Base-by-base conservation (phyloP, 2,797 vertebrate genomes). In the Mus caroli region DNA sequence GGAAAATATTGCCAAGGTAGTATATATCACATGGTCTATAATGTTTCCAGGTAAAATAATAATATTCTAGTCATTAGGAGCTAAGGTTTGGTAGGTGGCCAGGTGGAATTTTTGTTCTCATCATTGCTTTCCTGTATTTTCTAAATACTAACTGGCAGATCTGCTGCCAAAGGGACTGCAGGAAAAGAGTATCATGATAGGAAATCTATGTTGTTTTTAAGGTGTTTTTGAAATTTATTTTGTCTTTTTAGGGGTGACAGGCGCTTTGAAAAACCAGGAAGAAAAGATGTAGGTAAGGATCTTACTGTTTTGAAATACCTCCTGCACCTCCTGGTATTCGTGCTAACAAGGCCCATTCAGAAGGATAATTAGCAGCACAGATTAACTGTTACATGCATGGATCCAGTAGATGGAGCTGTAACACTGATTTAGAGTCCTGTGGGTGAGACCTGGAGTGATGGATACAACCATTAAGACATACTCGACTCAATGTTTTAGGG, bases 221-320 rank as follows among this genome's bases (percentile, higher is more conserved):
- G 94, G 95, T 86, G 97, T 96, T 94, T 97, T 98, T 98, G 97
- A 98, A 98, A 98, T 96, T 98, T 43, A 94, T 24, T 98, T 98
- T 97, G 98, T 94, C 96, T 98, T 97, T 94, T 97, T 97, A 97
- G 99, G 99, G 99, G 99, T 98, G 99, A 99, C 98, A 99, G 99
- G 98, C 99, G 99, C 98, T 99, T 99, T 99, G 99, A 99, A 99
- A 99, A 99, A 98, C 99, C 99, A 98, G 99, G 99, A 98, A 99
- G 99, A 98, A 99, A 99, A 99, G 99, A 99, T 97, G 99, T 99
- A 99, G 99, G 99, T 99, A 98, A 98, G 99, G 90, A 97, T 91
- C 78, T 94, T 95, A 89, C 22, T 95, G n/a, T 92, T 94, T 90
- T 90, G 20, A 93, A 96, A 62, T 96, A 71, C 69, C 90, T 94